These are phyloP conservation scores for Tympanoctomys barrerae DNA, from an alignment of 2,797 vertebrate species.

Conservation along the genomic window DNA sequence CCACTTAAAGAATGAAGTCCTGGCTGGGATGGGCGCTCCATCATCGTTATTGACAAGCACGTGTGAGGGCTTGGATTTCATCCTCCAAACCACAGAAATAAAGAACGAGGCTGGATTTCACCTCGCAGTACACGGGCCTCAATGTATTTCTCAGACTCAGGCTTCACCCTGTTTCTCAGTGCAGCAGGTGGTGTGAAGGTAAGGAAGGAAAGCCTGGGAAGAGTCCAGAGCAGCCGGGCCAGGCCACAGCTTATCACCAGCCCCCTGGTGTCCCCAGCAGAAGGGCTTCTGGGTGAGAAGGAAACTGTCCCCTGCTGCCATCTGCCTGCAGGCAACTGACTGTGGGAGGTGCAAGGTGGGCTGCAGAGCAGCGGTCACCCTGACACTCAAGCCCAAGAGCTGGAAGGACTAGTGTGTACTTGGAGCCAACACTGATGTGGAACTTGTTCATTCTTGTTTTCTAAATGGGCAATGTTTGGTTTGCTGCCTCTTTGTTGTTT, in stretches of 20 bases:
- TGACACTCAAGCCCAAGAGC: accelerated
- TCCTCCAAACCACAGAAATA: not conserved
- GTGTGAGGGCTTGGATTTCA: not conserved
- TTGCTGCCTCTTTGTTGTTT: conserved; percentile 48
- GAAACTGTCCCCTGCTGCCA: not conserved
- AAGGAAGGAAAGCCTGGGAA: not conserved
- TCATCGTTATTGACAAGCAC: not conserved
- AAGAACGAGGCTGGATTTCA: not conserved
- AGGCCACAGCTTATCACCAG: not conserved
- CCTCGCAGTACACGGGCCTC: not conserved
- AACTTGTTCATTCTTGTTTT: not conserved
- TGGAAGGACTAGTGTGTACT: not conserved
- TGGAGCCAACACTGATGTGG: not conserved
- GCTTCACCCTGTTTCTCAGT: not conserved
- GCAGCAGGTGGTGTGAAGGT: not conserved
- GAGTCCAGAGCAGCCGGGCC: not conserved
- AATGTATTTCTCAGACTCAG: not conserved
- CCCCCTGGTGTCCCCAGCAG: no score
- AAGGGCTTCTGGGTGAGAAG: not conserved
- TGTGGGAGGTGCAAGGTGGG: accelerated
- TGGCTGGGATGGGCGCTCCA: not conserved
- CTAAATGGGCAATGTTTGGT: no score
- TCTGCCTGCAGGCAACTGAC: not conserved
- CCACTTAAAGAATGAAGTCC: not conserved
- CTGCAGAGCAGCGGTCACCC: no score